Evolutionary conservation across 2,888 invertebrate species (phyloP), one percentile per base, ranked within the genome.

Genomic region (Proisotoma minuta): DNA sequence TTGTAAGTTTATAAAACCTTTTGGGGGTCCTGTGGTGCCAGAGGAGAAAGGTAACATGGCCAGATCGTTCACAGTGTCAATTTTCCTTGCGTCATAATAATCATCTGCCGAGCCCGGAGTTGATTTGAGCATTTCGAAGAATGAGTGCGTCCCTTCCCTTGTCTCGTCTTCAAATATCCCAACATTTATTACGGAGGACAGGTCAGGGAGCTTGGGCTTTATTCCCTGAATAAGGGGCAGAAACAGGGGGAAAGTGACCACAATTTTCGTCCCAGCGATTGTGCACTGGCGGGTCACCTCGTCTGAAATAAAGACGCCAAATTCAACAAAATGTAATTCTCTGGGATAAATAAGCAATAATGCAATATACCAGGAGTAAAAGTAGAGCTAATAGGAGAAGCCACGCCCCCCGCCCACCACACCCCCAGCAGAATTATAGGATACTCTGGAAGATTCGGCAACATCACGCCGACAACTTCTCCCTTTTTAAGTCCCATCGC

Each of bases 31-130:
- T 1, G 91, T 92, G 0, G 93, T 93, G 0, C 89, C 89, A 76
- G 91, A 91, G 1, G 91, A 91, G 77, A 88, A 92, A 0, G 90
- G 91, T 75, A 92, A 78, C 29, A 88, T 77, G 0, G 84, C 83
- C 3, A 86, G 76, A 71, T 88, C 87, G 12, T 86, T 81, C 27
- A 62, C 59, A 1, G 80, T 76, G 51, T 34, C 57, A 8, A 53
- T 59, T 43, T 60, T 77, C 65, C 40, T 76, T 39, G 51, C 59
- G 28, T 61, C 58, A 12, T 56, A 24, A 49, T 62, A 51, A n/a
- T 62, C 59, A n/a, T 59, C 57, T 2, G 59, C 60, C 3, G 29
- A 34, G 2, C 52, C 5, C n/a, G n/a, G n/a, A 54, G 66, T 56
- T 4, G 54, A 53, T 57, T 67, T 65, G 22, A 64, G 18, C 69